Percentiles rank a stretch among this genome's conserved stretches.
Conservation (phyloP, 2,888 invertebrate genomes). For the Nemapogon koenigi region DNA sequence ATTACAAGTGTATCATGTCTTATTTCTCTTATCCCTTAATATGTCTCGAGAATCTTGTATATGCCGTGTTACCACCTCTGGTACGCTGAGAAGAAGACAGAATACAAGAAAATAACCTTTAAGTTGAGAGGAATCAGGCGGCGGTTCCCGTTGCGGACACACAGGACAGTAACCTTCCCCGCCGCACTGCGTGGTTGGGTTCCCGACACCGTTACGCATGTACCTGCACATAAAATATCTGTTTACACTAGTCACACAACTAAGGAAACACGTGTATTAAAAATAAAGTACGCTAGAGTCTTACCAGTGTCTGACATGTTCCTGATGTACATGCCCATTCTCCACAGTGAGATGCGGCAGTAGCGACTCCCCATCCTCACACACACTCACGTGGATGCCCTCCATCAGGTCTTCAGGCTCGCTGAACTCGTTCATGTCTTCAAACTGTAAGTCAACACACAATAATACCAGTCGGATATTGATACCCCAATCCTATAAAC, state of each 20-base stretch:
- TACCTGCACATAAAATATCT: conserved; percentile 1
- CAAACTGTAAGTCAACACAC: conserved; percentile 30
- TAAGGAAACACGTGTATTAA: conserved; percentile 10
- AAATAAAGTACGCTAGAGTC: conserved; percentile 4
- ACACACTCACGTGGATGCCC: conserved; percentile 80
- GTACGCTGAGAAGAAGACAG: not conserved
- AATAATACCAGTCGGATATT: not conserved
- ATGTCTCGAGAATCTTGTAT: no score
- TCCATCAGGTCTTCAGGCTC: conserved; percentile 88
- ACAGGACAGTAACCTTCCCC: conserved; percentile 27
- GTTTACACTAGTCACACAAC: conserved; percentile 15
- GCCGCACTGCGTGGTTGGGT: conserved; percentile 19
- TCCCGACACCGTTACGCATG: conserved; percentile 3
- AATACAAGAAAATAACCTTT: conserved; percentile 24
- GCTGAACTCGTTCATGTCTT: conserved; percentile 78
- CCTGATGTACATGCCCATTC: conserved; percentile 48
- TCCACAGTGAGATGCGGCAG: conserved; percentile 52
- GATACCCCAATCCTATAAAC: not conserved
- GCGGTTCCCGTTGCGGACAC: conserved; percentile 18
- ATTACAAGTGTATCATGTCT: no score
- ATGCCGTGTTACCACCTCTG: no score
- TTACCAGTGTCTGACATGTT: conserved; percentile 41
- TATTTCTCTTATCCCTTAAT: no score
- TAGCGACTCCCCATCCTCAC: conserved; percentile 52
- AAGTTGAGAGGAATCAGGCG: conserved; percentile 18